Evolutionary conservation across 2,113 vertebrate genomes (phyloP).

Genomic region (Heliornis fulica): DNA sequence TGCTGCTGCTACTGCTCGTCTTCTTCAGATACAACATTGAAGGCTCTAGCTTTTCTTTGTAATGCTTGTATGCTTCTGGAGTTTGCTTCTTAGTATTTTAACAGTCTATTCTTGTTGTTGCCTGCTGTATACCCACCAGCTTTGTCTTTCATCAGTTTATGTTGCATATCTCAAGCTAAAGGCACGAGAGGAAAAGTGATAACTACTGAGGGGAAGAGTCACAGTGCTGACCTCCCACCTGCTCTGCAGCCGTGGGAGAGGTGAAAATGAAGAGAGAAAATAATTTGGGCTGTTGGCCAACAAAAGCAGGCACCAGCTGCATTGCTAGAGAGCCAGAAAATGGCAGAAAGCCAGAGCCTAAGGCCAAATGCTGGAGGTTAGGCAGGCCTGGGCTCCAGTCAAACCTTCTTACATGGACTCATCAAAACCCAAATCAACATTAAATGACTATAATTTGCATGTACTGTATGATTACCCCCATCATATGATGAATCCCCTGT

Average conservation of each 20-base stretch:
- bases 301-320: background rate
- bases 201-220: background rate
- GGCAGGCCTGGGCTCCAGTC: background rate
- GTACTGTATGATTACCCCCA: background rate
- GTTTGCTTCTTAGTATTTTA: background rate
- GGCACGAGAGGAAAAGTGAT: background rate
- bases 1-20: background rate
- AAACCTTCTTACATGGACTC: background rate
- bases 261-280: constrained; percentile 6
- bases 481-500: background rate
- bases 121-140: background rate
- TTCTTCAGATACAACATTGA: background rate
- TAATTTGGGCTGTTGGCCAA: background rate
- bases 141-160: background rate
- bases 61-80: background rate
- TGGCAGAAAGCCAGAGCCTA: background rate
- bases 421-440: background rate
- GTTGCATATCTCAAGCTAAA: background rate
- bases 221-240: background rate
- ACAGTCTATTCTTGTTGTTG: background rate
- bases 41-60: background rate
- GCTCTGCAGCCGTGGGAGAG: background rate
- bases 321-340: background rate
- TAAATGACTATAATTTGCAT: background rate
- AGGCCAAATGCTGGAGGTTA: background rate